Percentiles rank a stretch among this genome's conserved stretches.
Evolutionary conservation across 2,797 vertebrate species (phyloP).

Genomic region (Chloroceryle amazona): DNA sequence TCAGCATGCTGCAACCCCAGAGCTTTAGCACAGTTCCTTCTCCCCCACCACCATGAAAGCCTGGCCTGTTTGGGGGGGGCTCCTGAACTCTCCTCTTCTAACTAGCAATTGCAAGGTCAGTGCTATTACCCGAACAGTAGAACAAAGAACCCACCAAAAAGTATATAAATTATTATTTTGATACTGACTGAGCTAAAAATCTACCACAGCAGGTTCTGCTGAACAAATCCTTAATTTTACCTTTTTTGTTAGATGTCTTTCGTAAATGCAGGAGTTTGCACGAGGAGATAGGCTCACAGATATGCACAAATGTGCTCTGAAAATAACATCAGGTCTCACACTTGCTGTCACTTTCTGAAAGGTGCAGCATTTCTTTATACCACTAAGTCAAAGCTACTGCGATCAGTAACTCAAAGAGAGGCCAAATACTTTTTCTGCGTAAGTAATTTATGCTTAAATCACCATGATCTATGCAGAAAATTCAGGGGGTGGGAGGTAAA

Average conservation of each 20-base stretch:
- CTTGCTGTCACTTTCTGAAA: background rate
- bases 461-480: background rate
- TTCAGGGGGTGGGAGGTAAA: fast-evolving
- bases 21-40: background rate
- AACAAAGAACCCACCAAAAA: background rate
- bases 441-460: background rate
- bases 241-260: background rate
- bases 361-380: background rate
- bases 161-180: background rate
- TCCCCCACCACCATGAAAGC: fast-evolving
- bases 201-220: background rate
- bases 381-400: background rate
- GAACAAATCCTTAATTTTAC: background rate
- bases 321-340: background rate
- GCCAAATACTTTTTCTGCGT: background rate
- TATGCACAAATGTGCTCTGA: background rate
- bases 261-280: background rate
- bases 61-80: background rate
- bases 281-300: fast-evolving
- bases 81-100: background rate
- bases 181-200: background rate
- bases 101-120: background rate
- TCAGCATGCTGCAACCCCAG: background rate
- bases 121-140: fast-evolving
- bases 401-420: background rate